Conservation (phyloP, 2,797 vertebrate species). For the Catostomus latipinnis region DNA sequence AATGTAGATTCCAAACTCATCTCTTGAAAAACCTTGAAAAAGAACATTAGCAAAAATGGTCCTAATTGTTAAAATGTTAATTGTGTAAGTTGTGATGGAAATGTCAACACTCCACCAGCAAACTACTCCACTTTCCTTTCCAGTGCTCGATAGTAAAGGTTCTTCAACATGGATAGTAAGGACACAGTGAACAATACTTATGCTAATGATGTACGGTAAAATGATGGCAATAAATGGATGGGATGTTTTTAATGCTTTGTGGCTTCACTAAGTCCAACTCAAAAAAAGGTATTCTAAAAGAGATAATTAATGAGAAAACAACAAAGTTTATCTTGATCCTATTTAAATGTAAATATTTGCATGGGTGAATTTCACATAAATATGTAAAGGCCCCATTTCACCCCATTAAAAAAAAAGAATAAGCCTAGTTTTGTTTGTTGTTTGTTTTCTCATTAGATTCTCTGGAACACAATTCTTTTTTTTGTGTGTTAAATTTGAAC, state of each 20-base stretch:
- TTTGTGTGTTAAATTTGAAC: no score
- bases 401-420: neutral
- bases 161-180: constrained; percentile 25
- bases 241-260: neutral
- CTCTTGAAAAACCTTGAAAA: neutral
- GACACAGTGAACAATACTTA: constrained; percentile 39
- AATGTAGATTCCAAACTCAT: neutral
- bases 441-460: neutral
- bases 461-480: no score
- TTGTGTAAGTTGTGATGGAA: constrained; percentile 7
- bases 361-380: neutral
- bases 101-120: neutral
- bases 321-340: neutral
- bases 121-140: constrained; percentile 47
- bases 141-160: constrained; percentile 38
- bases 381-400: neutral
- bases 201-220: constrained; percentile 52
- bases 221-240: constrained; percentile 42
- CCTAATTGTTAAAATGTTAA: neutral
- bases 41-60: neutral
- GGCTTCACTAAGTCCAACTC: constrained; percentile 13
- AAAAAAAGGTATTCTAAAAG: neutral
- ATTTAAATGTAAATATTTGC: neutral
- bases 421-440: neutral
- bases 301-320: neutral